phyloP scores from a whole-genome alignment of 2,797 vertebrate genomes.

The Chelon auratus region DNA sequence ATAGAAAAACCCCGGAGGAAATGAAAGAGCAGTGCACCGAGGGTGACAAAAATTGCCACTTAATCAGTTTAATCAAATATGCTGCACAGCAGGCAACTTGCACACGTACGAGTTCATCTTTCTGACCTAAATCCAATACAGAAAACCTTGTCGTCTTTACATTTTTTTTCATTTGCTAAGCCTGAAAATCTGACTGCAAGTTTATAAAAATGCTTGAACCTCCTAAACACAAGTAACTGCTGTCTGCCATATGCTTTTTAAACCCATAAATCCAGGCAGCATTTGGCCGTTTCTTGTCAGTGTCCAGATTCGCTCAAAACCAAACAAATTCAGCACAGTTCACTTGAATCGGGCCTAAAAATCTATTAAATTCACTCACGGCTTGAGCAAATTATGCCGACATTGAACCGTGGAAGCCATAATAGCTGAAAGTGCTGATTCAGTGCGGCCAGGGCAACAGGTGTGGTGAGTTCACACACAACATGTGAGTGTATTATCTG shows the following conservation, averaged over 20 bases:
- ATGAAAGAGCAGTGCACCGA: slow-evolving; percentile 7
- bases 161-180: not conserved
- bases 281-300: slow-evolving; percentile 7
- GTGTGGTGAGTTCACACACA: not conserved
- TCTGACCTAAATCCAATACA: not conserved
- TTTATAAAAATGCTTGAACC: not conserved
- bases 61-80: slow-evolving; percentile 3
- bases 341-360: not conserved
- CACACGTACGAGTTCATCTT: not conserved
- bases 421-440: slow-evolving; percentile 4
- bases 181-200: not conserved
- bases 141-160: not conserved
- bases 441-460: not conserved
- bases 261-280: slow-evolving; percentile 18
- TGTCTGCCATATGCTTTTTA: slow-evolving; percentile 8
- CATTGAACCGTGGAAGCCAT: not conserved
- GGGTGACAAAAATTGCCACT: not conserved
- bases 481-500: not conserved
- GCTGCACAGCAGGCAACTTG: not conserved
- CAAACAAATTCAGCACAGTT: slow-evolving; percentile 8
- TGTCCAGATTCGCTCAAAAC: not conserved
- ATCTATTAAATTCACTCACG: not conserved
- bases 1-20: slow-evolving; percentile 25
- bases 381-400: slow-evolving; percentile 2
- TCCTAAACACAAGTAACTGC: not conserved